These are phyloP conservation scores for Ctenomys sociabilis DNA, from an alignment of 2,113 vertebrate genomes.

Conservation along the genomic window DNA sequence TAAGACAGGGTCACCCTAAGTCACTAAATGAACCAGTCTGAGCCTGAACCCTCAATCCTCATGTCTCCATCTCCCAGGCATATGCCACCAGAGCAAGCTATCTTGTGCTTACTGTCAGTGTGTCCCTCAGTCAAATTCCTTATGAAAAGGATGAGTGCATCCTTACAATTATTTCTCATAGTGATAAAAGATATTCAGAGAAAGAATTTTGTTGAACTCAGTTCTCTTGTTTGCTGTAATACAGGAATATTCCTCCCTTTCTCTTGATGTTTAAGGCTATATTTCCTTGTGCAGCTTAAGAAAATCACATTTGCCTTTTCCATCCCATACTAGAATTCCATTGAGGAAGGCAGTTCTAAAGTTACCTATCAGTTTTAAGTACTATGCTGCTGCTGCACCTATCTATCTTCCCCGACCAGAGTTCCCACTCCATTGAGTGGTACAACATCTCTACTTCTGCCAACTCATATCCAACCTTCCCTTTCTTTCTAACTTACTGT, in stretches of 20 bases:
- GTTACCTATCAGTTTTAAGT: background rate
- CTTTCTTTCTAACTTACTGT: background rate
- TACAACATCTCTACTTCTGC: accelerated
- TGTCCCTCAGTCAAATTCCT: background rate
- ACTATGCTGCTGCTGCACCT: background rate
- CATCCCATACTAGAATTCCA: background rate
- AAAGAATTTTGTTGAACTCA: background rate
- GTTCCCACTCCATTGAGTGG: background rate
- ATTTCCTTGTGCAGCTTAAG: background rate
- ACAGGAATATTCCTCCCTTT: background rate
- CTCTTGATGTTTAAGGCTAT: background rate
- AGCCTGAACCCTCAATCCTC: background rate
- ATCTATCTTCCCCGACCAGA: background rate
- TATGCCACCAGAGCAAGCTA: background rate
- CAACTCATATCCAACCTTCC: background rate
- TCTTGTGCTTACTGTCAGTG: background rate
- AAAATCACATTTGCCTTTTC: background rate
- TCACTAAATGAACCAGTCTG: background rate
- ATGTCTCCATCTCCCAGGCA: background rate
- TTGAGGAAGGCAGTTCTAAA: accelerated
- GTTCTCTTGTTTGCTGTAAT: background rate
- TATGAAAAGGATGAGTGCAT: background rate
- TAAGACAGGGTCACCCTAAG: background rate
- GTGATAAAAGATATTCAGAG: background rate
- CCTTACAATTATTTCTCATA: background rate